A percentile compares a stretch with the other conserved stretches of the same genome.
These are phyloP conservation scores for Linurgus olivaceus DNA, from an alignment of 2,797 vertebrate species.

Conservation along the genomic window DNA sequence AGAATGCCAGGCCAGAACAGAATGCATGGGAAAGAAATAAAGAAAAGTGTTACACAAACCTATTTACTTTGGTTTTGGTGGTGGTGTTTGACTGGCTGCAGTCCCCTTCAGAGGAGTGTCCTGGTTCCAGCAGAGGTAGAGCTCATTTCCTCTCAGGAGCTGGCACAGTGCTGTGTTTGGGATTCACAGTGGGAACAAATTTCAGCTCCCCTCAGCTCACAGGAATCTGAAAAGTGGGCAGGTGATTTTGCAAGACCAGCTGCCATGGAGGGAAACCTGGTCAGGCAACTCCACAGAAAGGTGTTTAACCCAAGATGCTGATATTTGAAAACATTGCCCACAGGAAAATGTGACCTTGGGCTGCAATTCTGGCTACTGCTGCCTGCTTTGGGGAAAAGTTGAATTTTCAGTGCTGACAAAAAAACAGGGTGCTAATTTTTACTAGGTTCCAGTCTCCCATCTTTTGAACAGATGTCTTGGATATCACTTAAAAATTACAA, in stretches of 20 bases:
- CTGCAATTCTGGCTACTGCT: background rate
- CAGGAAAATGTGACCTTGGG: background rate
- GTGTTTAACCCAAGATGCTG: background rate
- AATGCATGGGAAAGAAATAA: background rate
- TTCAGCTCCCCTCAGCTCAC: accelerated
- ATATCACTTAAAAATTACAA: background rate
- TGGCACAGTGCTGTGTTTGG: background rate
- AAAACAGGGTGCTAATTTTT: background rate
- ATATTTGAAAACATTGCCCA: background rate
- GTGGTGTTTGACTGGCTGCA: background rate
- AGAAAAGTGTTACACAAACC: background rate
- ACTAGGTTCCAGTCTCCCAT: background rate
- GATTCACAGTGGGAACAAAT: background rate
- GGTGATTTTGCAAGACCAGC: background rate
- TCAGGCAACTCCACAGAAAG: background rate
- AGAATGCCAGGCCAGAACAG: background rate
- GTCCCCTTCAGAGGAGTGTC: background rate
- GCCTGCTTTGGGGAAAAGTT: background rate
- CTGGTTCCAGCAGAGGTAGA: background rate
- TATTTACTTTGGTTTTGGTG: background rate
- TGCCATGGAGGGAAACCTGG: background rate
- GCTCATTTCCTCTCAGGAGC: background rate
- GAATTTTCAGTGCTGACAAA: background rate
- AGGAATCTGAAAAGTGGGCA: background rate
- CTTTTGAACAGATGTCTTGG: background rate